Evolutionary conservation across 2,113 vertebrate genomes (phyloP), one percentile per base, ranked within the genome.

Genomic region (Protobothrops flavoviridis): DNA sequence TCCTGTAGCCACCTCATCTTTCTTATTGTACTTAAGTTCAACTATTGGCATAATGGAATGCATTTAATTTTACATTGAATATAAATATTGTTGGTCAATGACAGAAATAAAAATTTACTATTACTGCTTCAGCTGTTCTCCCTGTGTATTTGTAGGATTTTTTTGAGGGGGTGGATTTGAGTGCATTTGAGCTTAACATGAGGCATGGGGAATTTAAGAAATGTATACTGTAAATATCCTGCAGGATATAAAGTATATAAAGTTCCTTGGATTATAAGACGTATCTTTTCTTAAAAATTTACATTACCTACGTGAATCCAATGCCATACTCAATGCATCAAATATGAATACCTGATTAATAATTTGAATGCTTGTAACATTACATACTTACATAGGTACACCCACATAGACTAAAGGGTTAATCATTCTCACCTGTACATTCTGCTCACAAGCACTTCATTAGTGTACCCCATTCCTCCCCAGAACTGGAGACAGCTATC

Each of bases 401-500:
- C n/a, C 6, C 33, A 81, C 23, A 33, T 17, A 26, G 15, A 29
- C 64, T 69, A 24, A 91, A 91, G 74, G 33, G 0, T 87, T 92
- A 21, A 87, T 56, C 24, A 33, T 0, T 45, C 97, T 98, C 85
- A 99, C 98, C 99, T 98, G 97, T 98, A 99, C 92, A 98, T 94
- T 95, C 98, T 98, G 97, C 98, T 99, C 95, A 99, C 97, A 1
- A 97, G 93, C 85, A 99, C 98, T 15, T 99, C 98, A n/a, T 94
- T 98, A 93, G 98, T 99, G 97, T 97, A 99, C 86, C 98, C 98
- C 98, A 98, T 99, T 92, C 98, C 98, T 95, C 99, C 99, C 98
- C 99, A 99, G 93, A 97, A 99, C 97, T 99, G 99, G 7, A 99
- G 98, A 95, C 98, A 99, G 96, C 97, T 97, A 81, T 99, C 98